Percentiles rank a stretch among this genome's conserved stretches.
Conservation (phyloP, 2,888 invertebrate species). For the Megaustenia siamemsis region DNA sequence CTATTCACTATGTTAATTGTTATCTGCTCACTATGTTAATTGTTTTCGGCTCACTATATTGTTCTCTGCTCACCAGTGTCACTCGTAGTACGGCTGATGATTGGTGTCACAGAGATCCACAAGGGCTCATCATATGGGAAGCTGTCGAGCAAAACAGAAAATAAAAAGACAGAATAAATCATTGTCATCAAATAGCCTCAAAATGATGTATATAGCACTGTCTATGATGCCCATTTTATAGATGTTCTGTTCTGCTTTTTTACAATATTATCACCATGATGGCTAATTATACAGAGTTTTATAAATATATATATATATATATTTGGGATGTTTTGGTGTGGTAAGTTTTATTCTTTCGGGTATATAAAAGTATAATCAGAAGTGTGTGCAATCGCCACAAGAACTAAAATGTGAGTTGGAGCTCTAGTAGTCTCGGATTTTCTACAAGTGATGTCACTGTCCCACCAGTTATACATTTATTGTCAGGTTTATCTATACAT, state of each 20-base stretch:
- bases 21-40: no score
- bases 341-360: neutral
- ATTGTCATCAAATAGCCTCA: no score
- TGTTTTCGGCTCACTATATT: neutral
- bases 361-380: no score
- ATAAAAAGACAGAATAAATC: neutral
- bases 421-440: no score
- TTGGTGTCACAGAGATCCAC: constrained; percentile 73
- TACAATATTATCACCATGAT: neutral
- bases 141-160: neutral
- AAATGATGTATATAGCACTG: no score
- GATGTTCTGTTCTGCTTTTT: neutral
- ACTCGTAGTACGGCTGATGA: constrained; percentile 70
- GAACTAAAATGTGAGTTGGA: no score
- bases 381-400: no score
- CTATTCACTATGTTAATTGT: no score
- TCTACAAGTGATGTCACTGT: no score
- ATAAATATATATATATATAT: neutral
- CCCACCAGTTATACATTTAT: no score
- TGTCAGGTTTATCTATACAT: no score
- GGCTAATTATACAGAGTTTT: neutral
- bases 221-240: neutral
- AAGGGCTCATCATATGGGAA: constrained; percentile 75
- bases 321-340: neutral
- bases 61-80: constrained; percentile 70